Base-by-base conservation (phyloP, 2,797 vertebrate species). In the Cyprinella venusta region DNA sequence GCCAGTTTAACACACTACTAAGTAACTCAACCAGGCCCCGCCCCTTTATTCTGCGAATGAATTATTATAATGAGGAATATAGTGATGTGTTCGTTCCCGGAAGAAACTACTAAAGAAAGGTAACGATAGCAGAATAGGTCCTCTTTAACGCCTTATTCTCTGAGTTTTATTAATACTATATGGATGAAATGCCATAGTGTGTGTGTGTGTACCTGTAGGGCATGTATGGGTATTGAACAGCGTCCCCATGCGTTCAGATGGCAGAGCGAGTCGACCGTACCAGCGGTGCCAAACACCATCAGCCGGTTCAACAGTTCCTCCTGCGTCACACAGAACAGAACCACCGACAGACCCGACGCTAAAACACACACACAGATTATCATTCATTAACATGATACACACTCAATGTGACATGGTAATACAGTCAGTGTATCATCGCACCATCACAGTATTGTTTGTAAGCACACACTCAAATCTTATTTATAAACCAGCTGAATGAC, bases 191-290 rank as follows among this genome's bases (percentile, higher is more conserved):
- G 48, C 6, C 9, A 38, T 48, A 48, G 19, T 21, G 1, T 19
- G 33, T 33, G 63, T 40, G 65, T 24, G 15, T 6, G 24, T 90
- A 99, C 98, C 96, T 98, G 93, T 2, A 99, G 92, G 0, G 97
- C 92, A 0, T 97, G 97, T 30, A 98, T 89, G 2, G 98, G 98
- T 76, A 99, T 96, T 8, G 97, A 98, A 81, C 98, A 99, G 61
- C 96, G 95, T 7, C 95, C 96, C 98, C 98, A 99, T 1, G 90
- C 95, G 36, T 99, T 99, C 85, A 98, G 95, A 88, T 95, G 96
- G 84, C 98, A 99, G 13, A 99, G 92, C 0, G 95, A 93, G 59
- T 99, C 97, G 0, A 98, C 97, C 0, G 93, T 96, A 0, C 95
- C 95, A 0, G 97, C 96, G 0, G 92, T 97, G 90, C 97, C 96